Conservation (phyloP, 2,113 vertebrate species). For the Symphodus melops region DNA sequence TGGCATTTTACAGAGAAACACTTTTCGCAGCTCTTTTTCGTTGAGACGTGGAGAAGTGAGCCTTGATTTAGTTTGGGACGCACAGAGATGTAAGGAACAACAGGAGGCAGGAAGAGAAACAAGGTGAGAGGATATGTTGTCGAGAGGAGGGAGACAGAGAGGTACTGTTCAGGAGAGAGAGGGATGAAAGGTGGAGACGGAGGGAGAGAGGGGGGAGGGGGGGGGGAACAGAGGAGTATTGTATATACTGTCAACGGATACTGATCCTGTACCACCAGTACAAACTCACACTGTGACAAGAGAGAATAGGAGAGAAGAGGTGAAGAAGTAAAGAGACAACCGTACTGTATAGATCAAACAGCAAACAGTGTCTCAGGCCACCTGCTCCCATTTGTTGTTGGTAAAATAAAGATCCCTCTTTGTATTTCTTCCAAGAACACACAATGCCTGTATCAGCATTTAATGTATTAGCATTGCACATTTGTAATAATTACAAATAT, state of each 20-base stretch:
- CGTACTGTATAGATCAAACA: neutral
- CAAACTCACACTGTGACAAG: slow-evolving; percentile 37
- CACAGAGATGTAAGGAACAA: neutral
- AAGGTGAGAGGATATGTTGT: neutral
- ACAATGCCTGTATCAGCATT: too few relatives aligned
- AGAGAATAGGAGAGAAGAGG: too few relatives aligned
- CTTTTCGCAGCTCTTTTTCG: neutral
- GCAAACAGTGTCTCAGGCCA: neutral
- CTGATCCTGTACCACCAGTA: slow-evolving; percentile 34
- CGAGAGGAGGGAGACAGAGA: neutral
- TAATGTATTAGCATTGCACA: too few relatives aligned
- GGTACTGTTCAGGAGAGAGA: slow-evolving; percentile 14
- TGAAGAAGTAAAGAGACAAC: too few relatives aligned
- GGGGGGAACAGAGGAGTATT: slow-evolving; percentile 62
- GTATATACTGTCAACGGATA: slow-evolving; percentile 59
- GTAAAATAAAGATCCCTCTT: too few relatives aligned
- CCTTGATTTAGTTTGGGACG: neutral
- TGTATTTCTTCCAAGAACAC: too few relatives aligned
- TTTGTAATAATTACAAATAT: too few relatives aligned
- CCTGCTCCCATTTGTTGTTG: too few relatives aligned
- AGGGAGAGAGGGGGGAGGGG: neutral
- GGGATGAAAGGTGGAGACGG: slow-evolving; percentile 32
- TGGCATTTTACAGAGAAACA: too few relatives aligned
- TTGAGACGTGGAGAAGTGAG: neutral
- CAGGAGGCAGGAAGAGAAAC: neutral